A percentile compares a stretch with the other conserved stretches of the same genome.
phyloP scores from a whole-genome alignment of 2,113 vertebrate species.

The Cnemophilus loriae region DNA sequence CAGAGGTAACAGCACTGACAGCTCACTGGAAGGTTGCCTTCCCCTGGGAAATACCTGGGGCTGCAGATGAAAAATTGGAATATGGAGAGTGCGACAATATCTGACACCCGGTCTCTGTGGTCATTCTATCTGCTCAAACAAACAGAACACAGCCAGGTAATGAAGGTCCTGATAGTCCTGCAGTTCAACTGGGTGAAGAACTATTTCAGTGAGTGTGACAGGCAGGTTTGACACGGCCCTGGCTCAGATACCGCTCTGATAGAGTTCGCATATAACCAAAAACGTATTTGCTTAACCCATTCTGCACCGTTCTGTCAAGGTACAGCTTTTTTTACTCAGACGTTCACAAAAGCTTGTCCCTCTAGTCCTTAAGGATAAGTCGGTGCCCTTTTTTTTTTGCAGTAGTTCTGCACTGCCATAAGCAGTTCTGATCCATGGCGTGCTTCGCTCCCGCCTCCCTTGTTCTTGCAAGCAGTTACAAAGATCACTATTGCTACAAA shows the following conservation, averaged over 20 bases:
- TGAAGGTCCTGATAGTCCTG: background rate
- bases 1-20: background rate
- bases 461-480: background rate
- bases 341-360: background rate
- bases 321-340: background rate
- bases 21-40: background rate
- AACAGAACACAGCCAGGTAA: background rate
- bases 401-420: background rate
- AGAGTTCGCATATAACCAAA: background rate
- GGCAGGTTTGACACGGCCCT: background rate
- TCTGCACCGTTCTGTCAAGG: background rate
- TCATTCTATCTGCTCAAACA: background rate
- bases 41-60: background rate
- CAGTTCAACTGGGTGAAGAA: background rate
- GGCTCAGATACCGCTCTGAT: background rate
- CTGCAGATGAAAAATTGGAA: background rate
- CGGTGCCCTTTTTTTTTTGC: background rate
- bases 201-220: background rate
- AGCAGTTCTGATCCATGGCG: background rate
- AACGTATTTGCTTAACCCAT: background rate
- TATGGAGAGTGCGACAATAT: background rate
- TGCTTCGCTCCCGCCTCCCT: fast-evolving
- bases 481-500: background rate
- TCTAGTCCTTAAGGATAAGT: background rate
- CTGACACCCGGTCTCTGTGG: background rate